Evolutionary conservation across 2,888 invertebrate genomes (phyloP).

Genomic region (Tethea ocularis): DNA sequence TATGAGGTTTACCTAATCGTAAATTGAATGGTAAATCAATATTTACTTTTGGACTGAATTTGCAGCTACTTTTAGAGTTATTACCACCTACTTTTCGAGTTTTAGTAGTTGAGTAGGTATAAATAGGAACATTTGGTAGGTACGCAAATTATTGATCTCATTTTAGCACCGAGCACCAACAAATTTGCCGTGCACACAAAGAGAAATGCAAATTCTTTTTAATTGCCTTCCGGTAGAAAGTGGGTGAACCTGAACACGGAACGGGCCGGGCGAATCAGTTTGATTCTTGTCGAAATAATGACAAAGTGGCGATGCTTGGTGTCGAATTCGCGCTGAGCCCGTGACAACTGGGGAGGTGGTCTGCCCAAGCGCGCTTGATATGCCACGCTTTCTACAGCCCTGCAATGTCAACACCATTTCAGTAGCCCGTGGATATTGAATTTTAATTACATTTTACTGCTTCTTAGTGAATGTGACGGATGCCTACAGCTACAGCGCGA

Average conservation of each 20-base stretch:
- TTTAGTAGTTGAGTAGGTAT: not conserved
- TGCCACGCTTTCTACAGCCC: constrained; percentile 38
- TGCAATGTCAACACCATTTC: constrained; percentile 21
- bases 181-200: constrained; percentile 59
- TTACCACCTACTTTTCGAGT: no score
- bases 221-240: constrained; percentile 82
- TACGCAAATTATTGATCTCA: constrained; percentile 25
- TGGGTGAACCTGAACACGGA: constrained; percentile 73
- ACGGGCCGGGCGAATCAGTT: constrained; percentile 63
- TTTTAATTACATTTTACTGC: constrained; percentile 30
- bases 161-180: constrained; percentile 34
- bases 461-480: constrained; percentile 13
- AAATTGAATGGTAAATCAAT: no score
- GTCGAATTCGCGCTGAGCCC: constrained; percentile 38
- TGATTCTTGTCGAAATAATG: constrained; percentile 68
- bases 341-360: constrained; percentile 25
- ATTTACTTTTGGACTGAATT: no score
- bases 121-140: not conserved
- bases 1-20: no score
- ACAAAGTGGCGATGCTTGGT: constrained; percentile 53
- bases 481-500: not conserved
- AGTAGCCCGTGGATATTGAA: constrained; percentile 18
- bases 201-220: constrained; percentile 81
- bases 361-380: constrained; percentile 21
- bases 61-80: no score